Percentiles rank a stretch among this genome's conserved stretches.
These are phyloP conservation scores for Chrysotoxum bicinctum DNA, from an alignment of 2,888 invertebrate species.

Conservation along the genomic window DNA sequence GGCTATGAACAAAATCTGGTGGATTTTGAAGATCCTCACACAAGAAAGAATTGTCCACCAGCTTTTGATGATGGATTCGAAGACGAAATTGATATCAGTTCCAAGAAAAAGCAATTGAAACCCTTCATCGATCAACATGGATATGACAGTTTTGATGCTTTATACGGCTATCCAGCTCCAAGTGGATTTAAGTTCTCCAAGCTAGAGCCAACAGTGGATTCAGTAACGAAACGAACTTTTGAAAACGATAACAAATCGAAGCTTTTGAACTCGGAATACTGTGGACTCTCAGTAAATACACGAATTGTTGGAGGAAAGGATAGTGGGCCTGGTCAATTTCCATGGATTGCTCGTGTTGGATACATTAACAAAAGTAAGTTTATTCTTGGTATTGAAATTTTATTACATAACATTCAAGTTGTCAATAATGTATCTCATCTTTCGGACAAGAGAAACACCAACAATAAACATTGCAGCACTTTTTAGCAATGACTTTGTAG, in stretches of 20 bases:
- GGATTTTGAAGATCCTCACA: conserved; percentile 78
- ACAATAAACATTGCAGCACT: conserved; percentile 75
- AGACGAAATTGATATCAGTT: conserved; percentile 41
- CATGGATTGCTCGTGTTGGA: conserved; percentile 84
- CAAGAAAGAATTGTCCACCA: conserved; percentile 78
- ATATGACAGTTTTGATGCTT: conserved; percentile 75
- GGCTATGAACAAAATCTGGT: conserved; percentile 75
- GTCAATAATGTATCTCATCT: conserved; percentile 75
- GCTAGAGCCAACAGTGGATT: conserved; percentile 19
- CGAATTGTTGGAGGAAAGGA: conserved; percentile 82
- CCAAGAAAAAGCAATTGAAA: conserved; percentile 30
- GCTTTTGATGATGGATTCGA: conserved; percentile 76
- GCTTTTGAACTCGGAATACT: conserved; percentile 74
- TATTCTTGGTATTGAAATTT: neutral
- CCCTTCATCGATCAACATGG: conserved; percentile 39
- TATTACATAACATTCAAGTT: conserved; percentile 38
- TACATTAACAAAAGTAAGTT: conserved; percentile 80
- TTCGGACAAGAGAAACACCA: conserved; percentile 76
- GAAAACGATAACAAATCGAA: conserved; percentile 5
- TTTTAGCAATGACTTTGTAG: conserved; percentile 74
- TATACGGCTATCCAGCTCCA: conserved; percentile 52
- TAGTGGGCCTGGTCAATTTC: conserved; percentile 83
- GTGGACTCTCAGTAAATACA: conserved; percentile 78
- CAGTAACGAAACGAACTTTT: conserved; percentile 3
- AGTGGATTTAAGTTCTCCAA: conserved; percentile 57